A percentile compares a stretch with the other conserved stretches of the same genome.
phyloP scores from a whole-genome alignment of 2,888 invertebrate genomes.

The Dynastes maya region DNA sequence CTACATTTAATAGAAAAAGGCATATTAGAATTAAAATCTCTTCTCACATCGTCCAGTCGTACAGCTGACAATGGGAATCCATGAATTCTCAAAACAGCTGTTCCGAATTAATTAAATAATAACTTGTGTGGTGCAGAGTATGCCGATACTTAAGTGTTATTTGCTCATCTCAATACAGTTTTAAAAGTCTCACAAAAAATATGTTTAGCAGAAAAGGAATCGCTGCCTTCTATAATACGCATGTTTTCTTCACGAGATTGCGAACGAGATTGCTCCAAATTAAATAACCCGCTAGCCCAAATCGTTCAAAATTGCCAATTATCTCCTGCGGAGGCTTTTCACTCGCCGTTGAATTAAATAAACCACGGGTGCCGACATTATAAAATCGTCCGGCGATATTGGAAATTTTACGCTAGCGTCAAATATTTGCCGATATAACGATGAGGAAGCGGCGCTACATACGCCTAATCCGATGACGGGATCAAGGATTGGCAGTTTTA shows the following conservation, averaged over 20 bases:
- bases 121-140: no score
- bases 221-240: no score
- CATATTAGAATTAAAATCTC: no score
- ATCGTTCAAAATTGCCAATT: slow-evolving; percentile 35
- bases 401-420: slow-evolving; percentile 40
- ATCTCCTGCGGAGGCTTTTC: slow-evolving; percentile 1
- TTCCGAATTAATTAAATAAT: no score
- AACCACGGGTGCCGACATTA: slow-evolving; percentile 7
- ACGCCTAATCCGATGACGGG: slow-evolving; percentile 17
- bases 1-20: no score
- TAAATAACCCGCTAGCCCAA: slow-evolving; percentile 19
- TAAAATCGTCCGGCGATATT: slow-evolving; percentile 42
- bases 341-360: slow-evolving; percentile 24
- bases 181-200: no score
- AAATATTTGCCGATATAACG: slow-evolving; percentile 23
- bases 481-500: slow-evolving; percentile 35
- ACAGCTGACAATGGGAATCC: no score
- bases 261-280: slow-evolving; percentile 8
- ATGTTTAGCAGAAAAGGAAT: no score
- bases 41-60: no score
- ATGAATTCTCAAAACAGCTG: no score
- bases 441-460: slow-evolving; percentile 6
- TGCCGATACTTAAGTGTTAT: no score
- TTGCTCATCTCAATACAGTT: no score
- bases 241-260: not conserved